Conservation (phyloP, 2,797 vertebrate species). For the Bryconaethiops microstoma region DNA sequence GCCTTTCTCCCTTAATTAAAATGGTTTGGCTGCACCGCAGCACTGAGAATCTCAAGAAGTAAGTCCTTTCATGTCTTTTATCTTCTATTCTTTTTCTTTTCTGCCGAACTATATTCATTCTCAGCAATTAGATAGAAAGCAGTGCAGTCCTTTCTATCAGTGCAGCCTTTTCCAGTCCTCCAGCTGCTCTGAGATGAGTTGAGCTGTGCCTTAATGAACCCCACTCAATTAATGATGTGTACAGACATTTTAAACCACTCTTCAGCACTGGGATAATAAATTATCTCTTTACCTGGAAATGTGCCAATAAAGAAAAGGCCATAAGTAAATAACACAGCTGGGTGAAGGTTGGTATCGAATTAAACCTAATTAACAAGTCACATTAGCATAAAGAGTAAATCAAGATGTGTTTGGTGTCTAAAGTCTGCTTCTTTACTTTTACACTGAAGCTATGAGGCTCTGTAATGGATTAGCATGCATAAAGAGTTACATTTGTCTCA, state of each 20-base stretch:
- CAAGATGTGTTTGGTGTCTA: background rate
- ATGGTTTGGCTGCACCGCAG: background rate
- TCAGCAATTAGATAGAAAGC: background rate
- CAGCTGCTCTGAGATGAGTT: background rate
- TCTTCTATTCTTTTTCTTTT: background rate
- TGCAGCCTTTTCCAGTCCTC: background rate
- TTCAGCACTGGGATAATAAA: background rate
- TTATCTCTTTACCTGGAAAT: background rate
- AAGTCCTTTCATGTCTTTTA: background rate
- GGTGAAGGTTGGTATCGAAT: background rate
- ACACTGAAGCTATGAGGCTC: background rate
- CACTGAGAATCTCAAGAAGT: background rate
- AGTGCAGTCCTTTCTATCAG: no score
- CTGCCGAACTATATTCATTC: background rate
- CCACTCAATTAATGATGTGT: background rate
- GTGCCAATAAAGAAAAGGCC: background rate
- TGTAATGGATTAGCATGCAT: no score
- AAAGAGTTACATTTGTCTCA: background rate
- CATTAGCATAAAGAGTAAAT: background rate
- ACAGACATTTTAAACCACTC: background rate
- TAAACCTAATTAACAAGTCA: background rate
- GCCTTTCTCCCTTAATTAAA: conserved; percentile 8
- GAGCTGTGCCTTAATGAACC: background rate
- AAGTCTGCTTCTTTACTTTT: background rate
- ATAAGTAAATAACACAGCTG: background rate